Percentiles rank a stretch among this genome's conserved stretches.
phyloP scores from a whole-genome alignment of 2,113 vertebrate genomes.

The Neoarius graeffei region DNA sequence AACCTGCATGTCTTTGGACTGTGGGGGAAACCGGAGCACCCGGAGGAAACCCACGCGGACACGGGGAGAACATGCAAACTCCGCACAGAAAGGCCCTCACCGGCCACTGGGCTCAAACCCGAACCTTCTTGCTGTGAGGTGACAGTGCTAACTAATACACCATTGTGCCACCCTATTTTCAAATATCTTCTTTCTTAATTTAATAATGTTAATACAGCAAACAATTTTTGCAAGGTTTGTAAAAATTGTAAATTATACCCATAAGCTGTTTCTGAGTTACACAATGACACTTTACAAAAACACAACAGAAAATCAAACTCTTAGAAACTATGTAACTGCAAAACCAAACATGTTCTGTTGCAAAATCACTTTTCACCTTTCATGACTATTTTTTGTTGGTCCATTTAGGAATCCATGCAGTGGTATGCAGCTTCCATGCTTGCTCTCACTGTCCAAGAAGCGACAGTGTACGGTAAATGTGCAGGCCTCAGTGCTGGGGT shows the following conservation, averaged over 20 bases:
- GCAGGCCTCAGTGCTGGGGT: slow-evolving; percentile 20
- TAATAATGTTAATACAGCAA: background rate
- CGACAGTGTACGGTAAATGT: background rate
- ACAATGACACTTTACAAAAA: background rate
- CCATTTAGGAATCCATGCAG: slow-evolving; percentile 3
- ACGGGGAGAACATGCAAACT: too few species aligned
- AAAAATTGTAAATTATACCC: background rate
- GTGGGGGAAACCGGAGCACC: too few species aligned
- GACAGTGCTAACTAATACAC: too few species aligned
- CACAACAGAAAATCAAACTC: background rate
- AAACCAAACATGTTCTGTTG: background rate
- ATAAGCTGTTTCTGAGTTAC: background rate
- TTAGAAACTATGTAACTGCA: too few species aligned
- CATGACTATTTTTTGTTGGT: background rate
- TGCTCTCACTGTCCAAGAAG: slow-evolving; percentile 22
- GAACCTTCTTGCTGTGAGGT: too few species aligned
- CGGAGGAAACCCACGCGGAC: too few species aligned
- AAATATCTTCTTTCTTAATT: background rate
- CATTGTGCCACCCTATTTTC: background rate
- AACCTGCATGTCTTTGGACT: too few species aligned
- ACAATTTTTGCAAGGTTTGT: background rate
- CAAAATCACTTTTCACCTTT: background rate
- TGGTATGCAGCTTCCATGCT: slow-evolving; percentile 11
- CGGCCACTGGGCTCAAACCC: too few species aligned
- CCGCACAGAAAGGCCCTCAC: too few species aligned